These are phyloP conservation scores for Gadopsis marmoratus DNA, from an alignment of 2,797 vertebrate species.

Conservation along the genomic window DNA sequence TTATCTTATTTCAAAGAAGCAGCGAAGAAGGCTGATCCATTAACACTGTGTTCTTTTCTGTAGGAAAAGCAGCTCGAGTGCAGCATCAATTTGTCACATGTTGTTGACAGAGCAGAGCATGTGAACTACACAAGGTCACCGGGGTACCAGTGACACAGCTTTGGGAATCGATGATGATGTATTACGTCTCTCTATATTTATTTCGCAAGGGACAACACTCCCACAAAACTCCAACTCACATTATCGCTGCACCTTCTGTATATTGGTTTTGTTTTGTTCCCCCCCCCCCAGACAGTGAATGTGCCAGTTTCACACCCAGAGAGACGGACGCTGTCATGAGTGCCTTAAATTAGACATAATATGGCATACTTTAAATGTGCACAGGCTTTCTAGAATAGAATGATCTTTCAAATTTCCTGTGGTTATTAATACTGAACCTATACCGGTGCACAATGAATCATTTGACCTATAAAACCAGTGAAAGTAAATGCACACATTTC, in stretches of 20 bases:
- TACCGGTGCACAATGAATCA: not conserved
- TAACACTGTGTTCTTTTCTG: not conserved
- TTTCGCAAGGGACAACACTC: slow-evolving; percentile 38
- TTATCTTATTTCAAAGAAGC: slow-evolving; percentile 12
- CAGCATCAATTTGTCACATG: slow-evolving; percentile 44
- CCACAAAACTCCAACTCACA: slow-evolving; percentile 22
- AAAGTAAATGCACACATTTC: slow-evolving; percentile 13
- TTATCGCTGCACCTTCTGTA: slow-evolving; percentile 31
- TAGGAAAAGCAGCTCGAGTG: slow-evolving; percentile 28
- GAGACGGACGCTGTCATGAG: slow-evolving; percentile 17
- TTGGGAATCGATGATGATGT: slow-evolving; percentile 58
- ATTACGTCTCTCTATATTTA: slow-evolving; percentile 43
- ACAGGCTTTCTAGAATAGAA: slow-evolving; percentile 13
- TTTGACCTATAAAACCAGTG: slow-evolving; percentile 9
- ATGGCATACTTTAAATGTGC: slow-evolving; percentile 7
- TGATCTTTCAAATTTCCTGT: slow-evolving; percentile 20
- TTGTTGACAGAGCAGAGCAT: slow-evolving; percentile 38
- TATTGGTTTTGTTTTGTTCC: not conserved
- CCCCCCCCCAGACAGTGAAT: not conserved
- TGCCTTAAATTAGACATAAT: slow-evolving; percentile 44
- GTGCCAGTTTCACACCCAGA: slow-evolving; percentile 25
- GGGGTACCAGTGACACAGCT: slow-evolving; percentile 49
- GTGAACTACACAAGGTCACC: slow-evolving; percentile 47
- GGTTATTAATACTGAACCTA: slow-evolving; percentile 16
- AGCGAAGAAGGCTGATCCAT: not conserved